These are phyloP conservation scores for Zaprionus ghesquierei DNA, from an alignment of 1,140 invertebrate genomes.

Conservation along the genomic window DNA sequence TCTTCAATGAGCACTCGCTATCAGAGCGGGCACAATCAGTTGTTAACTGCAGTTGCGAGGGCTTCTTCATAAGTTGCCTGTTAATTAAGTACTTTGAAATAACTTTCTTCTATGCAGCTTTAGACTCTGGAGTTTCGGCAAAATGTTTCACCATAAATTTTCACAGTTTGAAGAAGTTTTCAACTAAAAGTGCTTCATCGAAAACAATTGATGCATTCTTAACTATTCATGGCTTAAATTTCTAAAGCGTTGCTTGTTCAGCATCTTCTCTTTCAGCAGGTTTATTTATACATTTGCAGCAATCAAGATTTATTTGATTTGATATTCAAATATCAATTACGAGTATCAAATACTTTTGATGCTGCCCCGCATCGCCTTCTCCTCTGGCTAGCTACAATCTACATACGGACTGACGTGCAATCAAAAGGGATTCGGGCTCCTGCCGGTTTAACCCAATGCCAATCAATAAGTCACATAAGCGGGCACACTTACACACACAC, in stretches of 20 bases:
- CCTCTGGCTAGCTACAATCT: background rate
- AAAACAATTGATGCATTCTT: no score
- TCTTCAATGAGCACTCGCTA: no score
- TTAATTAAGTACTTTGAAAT: no score
- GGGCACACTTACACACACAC: background rate
- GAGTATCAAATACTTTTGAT: conserved; percentile 10
- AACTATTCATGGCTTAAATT: no score
- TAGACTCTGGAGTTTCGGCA: no score
- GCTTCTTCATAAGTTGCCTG: background rate
- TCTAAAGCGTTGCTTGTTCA: background rate
- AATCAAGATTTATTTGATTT: background rate
- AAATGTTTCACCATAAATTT: no score
- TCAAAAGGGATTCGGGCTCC: conserved; percentile 51
- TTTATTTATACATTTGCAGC: background rate
- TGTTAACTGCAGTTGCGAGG: background rate
- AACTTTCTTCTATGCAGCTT: no score
- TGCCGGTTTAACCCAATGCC: conserved; percentile 54
- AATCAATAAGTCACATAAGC: conserved; percentile 69
- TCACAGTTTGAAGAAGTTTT: no score
- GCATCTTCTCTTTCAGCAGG: background rate
- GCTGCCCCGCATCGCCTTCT: background rate
- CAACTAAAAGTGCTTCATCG: no score
- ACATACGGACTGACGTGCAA: conserved; percentile 41
- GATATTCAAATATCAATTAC: conserved; percentile 1
- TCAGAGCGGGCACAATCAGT: no score